A percentile compares a stretch with the other conserved stretches of the same genome.
These are phyloP conservation scores for Dicentrarchus labrax DNA, from an alignment of 2,113 vertebrate genomes.

Conservation along the genomic window DNA sequence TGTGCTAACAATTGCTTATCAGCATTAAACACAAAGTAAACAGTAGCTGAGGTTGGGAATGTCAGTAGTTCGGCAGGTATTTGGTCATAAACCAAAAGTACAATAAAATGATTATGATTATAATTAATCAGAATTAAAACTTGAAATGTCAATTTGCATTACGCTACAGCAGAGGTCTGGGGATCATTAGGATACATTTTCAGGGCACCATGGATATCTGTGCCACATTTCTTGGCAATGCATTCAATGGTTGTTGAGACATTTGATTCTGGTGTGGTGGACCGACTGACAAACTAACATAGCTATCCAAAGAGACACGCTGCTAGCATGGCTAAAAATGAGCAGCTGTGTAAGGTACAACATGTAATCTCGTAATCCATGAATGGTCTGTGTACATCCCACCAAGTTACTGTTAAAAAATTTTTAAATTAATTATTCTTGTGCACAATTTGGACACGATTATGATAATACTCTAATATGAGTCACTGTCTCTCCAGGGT, in stretches of 20 bases:
- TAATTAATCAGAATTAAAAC: no score
- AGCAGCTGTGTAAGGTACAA: neutral
- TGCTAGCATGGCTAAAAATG: neutral
- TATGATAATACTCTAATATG: constrained; percentile 10
- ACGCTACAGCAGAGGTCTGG: neutral
- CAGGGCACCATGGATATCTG: neutral
- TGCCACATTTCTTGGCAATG: neutral
- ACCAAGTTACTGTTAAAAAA: neutral
- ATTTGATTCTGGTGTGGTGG: neutral
- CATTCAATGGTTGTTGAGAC: neutral
- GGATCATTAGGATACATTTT: neutral
- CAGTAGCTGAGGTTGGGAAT: neutral
- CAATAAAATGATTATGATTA: no score
- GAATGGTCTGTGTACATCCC: neutral
- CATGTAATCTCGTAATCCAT: neutral
- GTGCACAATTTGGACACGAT: neutral
- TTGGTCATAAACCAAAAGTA: neutral
- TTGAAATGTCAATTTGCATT: neutral
- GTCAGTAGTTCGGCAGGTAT: neutral
- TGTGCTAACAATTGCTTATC: neutral
- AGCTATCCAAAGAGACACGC: neutral
- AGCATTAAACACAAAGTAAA: neutral
- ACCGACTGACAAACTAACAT: neutral
- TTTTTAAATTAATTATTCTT: neutral
- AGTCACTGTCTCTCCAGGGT: constrained; percentile 81